Evolutionary conservation across 1,140 invertebrate species (phyloP).

Genomic region (Formica exsecta): DNA sequence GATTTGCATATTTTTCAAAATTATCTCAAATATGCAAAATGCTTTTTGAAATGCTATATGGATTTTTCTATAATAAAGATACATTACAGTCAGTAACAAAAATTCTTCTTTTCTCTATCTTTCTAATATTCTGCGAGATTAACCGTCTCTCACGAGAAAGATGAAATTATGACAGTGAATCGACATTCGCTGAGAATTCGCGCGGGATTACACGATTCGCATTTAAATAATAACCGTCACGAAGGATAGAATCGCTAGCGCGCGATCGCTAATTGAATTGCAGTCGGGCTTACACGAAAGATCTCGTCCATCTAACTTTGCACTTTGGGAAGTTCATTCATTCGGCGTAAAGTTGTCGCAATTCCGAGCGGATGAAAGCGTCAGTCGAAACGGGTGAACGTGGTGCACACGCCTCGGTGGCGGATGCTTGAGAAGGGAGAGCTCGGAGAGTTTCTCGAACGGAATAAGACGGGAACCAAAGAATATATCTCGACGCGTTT

Average conservation of each 20-base stretch:
- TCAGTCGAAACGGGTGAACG: conserved; percentile 22
- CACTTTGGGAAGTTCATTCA: conserved; percentile 58
- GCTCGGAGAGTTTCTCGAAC: not conserved
- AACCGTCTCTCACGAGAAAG: conserved; percentile 18
- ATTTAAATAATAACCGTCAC: conserved; percentile 58
- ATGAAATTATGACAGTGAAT: conserved; percentile 47
- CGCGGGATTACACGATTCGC: conserved; percentile 47
- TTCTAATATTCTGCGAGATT: conserved; percentile 7
- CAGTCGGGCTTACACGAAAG: conserved; percentile 34
- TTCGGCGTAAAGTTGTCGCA: conserved; percentile 65
- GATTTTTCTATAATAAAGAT: not conserved
- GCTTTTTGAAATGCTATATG: not conserved
- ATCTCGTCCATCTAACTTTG: conserved; percentile 60
- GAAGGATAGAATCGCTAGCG: conserved; percentile 51
- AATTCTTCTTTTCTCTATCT: not conserved
- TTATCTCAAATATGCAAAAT: not conserved
- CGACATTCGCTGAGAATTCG: conserved; percentile 32
- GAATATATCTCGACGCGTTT: conserved; percentile 45
- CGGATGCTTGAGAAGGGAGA: conserved; percentile 6
- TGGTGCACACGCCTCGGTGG: not conserved
- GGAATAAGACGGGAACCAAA: conserved; percentile 8
- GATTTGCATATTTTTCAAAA: not conserved
- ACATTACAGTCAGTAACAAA: not conserved
- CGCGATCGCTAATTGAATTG: conserved; percentile 61
- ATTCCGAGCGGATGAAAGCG: conserved; percentile 56